Base-by-base conservation (phyloP, 30 jellyfish, hydroid and myxozoan genomes). In the Turritopsis dohrnii region DNA sequence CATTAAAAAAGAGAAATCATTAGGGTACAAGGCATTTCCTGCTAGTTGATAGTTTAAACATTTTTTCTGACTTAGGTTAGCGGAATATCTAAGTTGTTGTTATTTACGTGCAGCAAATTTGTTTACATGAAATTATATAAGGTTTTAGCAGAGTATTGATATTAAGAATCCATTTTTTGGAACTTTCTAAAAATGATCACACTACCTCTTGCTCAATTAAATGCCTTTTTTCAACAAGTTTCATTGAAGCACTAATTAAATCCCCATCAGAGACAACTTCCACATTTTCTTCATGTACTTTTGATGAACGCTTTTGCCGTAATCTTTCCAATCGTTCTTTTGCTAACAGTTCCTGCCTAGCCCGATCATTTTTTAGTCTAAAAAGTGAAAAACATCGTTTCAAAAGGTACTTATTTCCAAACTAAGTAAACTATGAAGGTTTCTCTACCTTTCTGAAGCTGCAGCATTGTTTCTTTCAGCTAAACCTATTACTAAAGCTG, bases 401-500 rank as follows among this genome's bases (percentile, higher is more conserved):
- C 30, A 69, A 69, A 0, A 69, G 77, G 28, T 7, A 0, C 30
- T 69, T 69, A n/a, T n/a, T 69, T 17, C 16, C 30, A 8, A 27
- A n/a, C 1, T 69, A 0, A 16, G 19, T 16, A 23, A 0, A 1
- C 19, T 7, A 7, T 1, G 22, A 27, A 69, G 19, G 9, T 0
- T 23, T 69, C 77, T 19, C 19, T 83, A 92, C 97, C 85, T 85
- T 76, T 81, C 93, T 83, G 89, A 88, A 9, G 72, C 86, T 9
- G 93, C 82, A 8, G 96, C 96, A 53, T 88, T 90, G 84, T 93
- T 93, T 52, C 95, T 81, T 71, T 93, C 98, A 0, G 98, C 96
- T 52, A 93, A 71, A 20, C 96, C 96, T 19, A 93, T 81, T 8
- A 93, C 96, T 83, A 93, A 27, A 20, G 96, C 95, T n/a, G 98